A percentile compares a stretch with the other conserved stretches of the same genome.
Evolutionary conservation across 2,888 invertebrate genomes (phyloP).

Genomic region (Tuberolachnus salignus): DNA sequence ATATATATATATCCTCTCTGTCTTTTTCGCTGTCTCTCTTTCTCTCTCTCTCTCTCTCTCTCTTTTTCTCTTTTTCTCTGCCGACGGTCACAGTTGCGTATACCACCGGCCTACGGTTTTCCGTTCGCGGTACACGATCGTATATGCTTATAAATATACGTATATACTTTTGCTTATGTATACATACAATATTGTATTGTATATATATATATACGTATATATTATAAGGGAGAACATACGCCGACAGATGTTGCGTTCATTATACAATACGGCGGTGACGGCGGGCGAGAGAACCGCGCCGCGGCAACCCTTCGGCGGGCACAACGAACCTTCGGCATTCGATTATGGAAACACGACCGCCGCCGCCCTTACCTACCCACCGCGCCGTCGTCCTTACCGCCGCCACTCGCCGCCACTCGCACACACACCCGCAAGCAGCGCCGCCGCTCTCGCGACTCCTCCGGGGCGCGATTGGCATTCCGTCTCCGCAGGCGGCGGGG

Average conservation of each 20-base stretch:
- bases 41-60: too few species aligned
- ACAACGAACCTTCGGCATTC: conserved; percentile 50
- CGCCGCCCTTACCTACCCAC: background rate
- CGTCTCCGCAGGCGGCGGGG: background rate
- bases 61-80: too few species aligned
- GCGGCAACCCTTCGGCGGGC: conserved; percentile 42
- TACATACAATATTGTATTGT: conserved; percentile 6
- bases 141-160: background rate
- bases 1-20: too few species aligned
- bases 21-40: too few species aligned
- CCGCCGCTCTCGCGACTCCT: background rate
- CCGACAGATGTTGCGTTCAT: conserved; percentile 55
- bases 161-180: background rate
- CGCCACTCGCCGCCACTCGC: background rate
- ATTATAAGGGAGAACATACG: conserved; percentile 35
- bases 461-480: background rate
- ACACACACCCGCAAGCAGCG: too few species aligned
- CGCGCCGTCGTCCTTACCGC: too few species aligned
- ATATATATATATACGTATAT: background rate
- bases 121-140: conserved; percentile 1
- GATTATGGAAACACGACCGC: conserved; percentile 50
- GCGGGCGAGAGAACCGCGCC: background rate
- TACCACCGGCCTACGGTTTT: conserved; percentile 3
- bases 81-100: conserved; percentile 21
- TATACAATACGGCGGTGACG: conserved; percentile 38